phyloP scores from a whole-genome alignment of 2,113 vertebrate genomes.

The Bostrychus sinensis region DNA sequence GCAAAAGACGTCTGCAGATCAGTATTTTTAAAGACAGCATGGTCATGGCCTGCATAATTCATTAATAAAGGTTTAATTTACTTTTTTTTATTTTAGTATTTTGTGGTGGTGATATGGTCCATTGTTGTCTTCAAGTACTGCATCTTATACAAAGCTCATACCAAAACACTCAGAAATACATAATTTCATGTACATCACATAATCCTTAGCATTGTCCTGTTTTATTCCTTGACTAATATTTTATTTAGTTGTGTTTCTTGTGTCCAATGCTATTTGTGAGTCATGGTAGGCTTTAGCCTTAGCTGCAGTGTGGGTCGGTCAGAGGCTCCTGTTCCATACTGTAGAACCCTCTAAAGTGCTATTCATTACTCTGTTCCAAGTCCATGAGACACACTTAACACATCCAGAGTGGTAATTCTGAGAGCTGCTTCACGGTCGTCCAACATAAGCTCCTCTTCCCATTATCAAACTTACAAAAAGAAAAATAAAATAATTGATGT shows the following conservation, averaged over 20 bases:
- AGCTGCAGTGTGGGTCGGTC: conserved; percentile 51
- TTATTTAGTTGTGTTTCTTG: conserved; percentile 20
- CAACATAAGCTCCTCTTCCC: conserved; percentile 6
- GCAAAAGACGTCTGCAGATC: no score
- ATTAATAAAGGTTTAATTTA: no score
- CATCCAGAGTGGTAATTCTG: neutral
- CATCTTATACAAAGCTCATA: no score
- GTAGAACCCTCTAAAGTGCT: conserved; percentile 41
- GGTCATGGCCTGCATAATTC: no score
- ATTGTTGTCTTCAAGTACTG: no score
- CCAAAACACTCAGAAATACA: no score
- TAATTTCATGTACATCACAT: no score
- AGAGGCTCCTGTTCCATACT: conserved; percentile 64
- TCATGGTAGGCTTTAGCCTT: conserved; percentile 45
- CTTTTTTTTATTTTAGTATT: no score
- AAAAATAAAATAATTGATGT: conserved; percentile 30
- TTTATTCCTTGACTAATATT: no score
- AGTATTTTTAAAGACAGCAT: no score
- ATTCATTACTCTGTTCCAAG: conserved; percentile 45
- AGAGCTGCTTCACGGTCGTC: neutral
- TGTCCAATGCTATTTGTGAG: conserved; percentile 25
- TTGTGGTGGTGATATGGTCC: no score
- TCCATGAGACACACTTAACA: conserved; percentile 11
- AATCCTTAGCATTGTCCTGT: no score
- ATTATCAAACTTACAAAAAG: conserved; percentile 8